A percentile compares a stretch with the other conserved stretches of the same genome.
Evolutionary conservation across 2,888 invertebrate genomes (phyloP).

Genomic region (Drosophila colorata): DNA sequence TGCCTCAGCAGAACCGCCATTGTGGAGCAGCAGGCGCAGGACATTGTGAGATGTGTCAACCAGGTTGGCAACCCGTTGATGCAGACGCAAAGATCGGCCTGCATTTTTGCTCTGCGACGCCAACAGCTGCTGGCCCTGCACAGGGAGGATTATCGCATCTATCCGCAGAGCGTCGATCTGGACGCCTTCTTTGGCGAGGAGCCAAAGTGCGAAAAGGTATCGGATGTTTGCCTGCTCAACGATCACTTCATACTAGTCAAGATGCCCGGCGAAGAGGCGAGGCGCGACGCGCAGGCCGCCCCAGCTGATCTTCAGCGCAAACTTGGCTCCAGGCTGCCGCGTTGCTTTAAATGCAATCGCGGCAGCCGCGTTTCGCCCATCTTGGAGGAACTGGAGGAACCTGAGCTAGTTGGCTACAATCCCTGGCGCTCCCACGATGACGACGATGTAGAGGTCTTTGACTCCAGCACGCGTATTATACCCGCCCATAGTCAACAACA

Average conservation of each 20-base stretch:
- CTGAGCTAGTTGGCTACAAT: slow-evolving; percentile 4
- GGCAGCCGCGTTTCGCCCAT: slow-evolving; percentile 70
- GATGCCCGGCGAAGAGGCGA: slow-evolving; percentile 58
- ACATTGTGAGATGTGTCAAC: slow-evolving; percentile 31
- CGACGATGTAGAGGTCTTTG: slow-evolving; percentile 61
- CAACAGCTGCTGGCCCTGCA: slow-evolving; percentile 14
- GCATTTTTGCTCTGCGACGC: slow-evolving; percentile 20
- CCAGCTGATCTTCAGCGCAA: slow-evolving; percentile 5
- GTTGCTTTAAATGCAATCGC: slow-evolving; percentile 67
- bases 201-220: slow-evolving; percentile 67
- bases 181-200: slow-evolving; percentile 72
- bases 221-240: slow-evolving; percentile 82
- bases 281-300: slow-evolving; percentile 2
- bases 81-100: slow-evolving; percentile 18
- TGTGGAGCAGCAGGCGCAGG: slow-evolving; percentile 21
- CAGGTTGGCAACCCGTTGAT: slow-evolving; percentile 11
- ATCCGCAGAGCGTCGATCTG: slow-evolving; percentile 71
- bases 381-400: slow-evolving; percentile 54
- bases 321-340: slow-evolving; percentile 43
- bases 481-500: slow-evolving; percentile 17
- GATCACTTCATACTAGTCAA: slow-evolving; percentile 84
- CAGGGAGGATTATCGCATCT: slow-evolving; percentile 66
- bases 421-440: slow-evolving; percentile 37
- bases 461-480: slow-evolving; percentile 55
- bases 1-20: slow-evolving; percentile 3